Evolutionary conservation across 2,113 vertebrate genomes (phyloP).

Genomic region (Cyanoderma ruficeps): DNA sequence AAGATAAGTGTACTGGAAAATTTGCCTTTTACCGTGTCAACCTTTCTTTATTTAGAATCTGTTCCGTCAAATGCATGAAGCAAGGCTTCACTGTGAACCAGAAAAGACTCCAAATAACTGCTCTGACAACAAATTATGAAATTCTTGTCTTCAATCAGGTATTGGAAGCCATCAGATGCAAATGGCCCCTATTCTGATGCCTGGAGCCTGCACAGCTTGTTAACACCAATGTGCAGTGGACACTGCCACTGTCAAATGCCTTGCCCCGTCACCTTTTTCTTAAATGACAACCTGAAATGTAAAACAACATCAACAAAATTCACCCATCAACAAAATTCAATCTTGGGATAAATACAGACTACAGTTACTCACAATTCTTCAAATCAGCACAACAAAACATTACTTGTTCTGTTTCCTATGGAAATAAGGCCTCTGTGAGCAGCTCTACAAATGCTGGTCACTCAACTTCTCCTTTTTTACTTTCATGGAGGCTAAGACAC

Average conservation of each 20-base stretch:
- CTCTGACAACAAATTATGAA: constrained; percentile 21
- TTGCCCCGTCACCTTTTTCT: not conserved
- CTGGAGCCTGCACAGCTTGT: not conserved
- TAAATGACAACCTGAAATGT: not conserved
- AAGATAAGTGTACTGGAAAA: constrained; percentile 13
- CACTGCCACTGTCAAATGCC: not conserved
- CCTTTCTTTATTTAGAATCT: constrained; percentile 42
- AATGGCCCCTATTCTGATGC: not conserved
- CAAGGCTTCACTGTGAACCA: constrained; percentile 32
- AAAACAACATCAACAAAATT: not conserved
- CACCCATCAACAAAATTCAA: not conserved
- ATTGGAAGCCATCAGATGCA: not conserved
- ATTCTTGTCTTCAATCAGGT: constrained; percentile 34
- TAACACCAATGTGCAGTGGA: not conserved
- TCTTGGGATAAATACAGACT: not conserved
- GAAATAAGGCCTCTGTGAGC: not conserved
- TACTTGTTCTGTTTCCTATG: not conserved
- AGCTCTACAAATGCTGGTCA: not conserved
- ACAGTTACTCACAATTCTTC: not conserved
- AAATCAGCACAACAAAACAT: not conserved
- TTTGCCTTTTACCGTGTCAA: not conserved
- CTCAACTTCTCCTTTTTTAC: not conserved
- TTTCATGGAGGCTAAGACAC: not conserved
- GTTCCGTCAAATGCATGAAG: not conserved
- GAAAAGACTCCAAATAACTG: constrained; percentile 30